Evolutionary conservation across 35 echinoderm and acorn worm genomes (phyloP).

Genomic region (Ophioderma brevispina): DNA sequence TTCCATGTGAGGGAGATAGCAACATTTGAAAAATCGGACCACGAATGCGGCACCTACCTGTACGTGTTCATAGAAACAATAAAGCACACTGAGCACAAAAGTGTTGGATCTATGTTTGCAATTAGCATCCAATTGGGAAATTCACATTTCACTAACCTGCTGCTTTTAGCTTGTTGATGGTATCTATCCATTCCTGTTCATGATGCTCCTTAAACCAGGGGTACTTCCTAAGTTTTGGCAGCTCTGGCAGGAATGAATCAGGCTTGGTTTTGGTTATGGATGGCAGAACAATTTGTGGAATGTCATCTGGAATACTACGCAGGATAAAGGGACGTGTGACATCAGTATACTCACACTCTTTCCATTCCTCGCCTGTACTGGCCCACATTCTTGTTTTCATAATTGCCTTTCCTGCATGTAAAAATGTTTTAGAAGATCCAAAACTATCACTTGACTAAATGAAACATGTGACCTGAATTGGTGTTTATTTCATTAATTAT

Average conservation of each 20-base stretch:
- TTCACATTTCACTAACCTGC: neutral
- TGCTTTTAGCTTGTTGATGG: neutral
- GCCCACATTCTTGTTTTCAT: neutral
- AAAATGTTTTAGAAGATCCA: no score
- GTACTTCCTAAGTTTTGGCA: neutral
- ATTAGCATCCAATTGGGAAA: no score
- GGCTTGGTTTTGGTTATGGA: neutral
- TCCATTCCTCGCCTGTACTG: neutral
- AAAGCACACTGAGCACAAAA: no score
- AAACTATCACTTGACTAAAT: no score
- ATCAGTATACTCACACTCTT: neutral
- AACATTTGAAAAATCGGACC: no score
- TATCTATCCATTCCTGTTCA: neutral
- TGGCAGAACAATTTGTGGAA: neutral
- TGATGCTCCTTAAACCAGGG: neutral
- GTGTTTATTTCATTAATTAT: no score
- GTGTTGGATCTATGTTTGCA: no score
- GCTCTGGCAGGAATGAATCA: neutral
- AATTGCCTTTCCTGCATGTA: neutral
- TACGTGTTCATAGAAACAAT: no score
- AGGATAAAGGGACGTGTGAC: neutral
- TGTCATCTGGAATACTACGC: neutral
- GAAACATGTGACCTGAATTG: no score
- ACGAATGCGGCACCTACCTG: no score
- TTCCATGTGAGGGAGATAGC: no score